Percentiles rank a stretch among this genome's conserved stretches.
These are phyloP conservation scores for Brachyptera putata DNA, from an alignment of 2,888 invertebrate genomes.

Conservation along the genomic window DNA sequence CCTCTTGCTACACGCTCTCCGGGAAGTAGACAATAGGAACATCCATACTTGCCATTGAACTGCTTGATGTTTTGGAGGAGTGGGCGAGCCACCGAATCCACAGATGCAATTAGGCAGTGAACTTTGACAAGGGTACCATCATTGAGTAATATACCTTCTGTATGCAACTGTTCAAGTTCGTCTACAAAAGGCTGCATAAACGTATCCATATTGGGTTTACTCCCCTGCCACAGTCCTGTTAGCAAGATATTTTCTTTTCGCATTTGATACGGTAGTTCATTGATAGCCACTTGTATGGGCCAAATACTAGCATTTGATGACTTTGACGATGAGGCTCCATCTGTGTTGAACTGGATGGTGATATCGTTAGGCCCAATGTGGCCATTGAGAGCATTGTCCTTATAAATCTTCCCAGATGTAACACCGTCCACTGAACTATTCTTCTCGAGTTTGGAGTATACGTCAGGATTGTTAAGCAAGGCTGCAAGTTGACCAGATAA, in stretches of 20 bases:
- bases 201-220: not conserved
- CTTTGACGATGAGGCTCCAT: not conserved
- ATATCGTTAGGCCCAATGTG: not conserved
- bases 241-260: not conserved
- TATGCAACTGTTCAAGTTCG: not conserved
- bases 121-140: not conserved
- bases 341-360: not conserved
- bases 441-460: not conserved
- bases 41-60: slow-evolving; percentile 4
- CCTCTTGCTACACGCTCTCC: not conserved
- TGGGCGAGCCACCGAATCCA: slow-evolving; percentile 14
- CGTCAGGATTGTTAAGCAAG: not conserved
- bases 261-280: slow-evolving; percentile 1
- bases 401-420: not conserved
- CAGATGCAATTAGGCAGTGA: not conserved
- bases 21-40: not conserved
- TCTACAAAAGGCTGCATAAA: not conserved
- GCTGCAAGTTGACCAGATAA: not conserved
- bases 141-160: not conserved
- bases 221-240: not conserved
- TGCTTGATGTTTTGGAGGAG: slow-evolving; percentile 5
- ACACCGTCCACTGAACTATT: not conserved
- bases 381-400: not conserved
- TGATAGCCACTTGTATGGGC: not conserved
- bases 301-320: not conserved